A percentile compares a stretch with the other conserved stretches of the same genome.
Conservation (phyloP, 2,113 vertebrate species). For the Rafetus swinhoei region DNA sequence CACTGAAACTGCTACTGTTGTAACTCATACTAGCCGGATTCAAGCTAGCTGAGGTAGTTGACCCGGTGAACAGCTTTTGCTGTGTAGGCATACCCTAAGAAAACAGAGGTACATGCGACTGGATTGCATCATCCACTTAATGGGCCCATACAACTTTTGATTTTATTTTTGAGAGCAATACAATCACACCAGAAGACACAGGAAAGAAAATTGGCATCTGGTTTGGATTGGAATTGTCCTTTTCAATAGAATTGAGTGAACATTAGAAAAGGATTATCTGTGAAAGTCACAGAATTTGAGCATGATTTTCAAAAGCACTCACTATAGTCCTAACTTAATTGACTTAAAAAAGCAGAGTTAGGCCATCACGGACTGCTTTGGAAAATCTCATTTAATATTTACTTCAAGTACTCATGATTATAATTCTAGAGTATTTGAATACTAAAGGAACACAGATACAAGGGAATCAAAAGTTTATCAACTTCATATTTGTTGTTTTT, state of each 20-base stretch:
- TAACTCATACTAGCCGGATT: background rate
- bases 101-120: background rate
- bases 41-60: background rate
- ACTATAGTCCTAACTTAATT: background rate
- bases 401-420: background rate
- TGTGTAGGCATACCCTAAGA: background rate
- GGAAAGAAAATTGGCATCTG: background rate
- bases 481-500: background rate
- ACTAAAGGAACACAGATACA: background rate
- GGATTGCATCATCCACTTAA: no score
- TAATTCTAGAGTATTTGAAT: background rate
- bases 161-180: background rate
- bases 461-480: background rate
- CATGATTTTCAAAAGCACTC: background rate
- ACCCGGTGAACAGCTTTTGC: background rate
- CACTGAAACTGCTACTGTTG: background rate
- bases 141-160: background rate
- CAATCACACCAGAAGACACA: background rate
- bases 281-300: background rate
- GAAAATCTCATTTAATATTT: background rate
- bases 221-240: background rate
- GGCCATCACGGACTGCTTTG: background rate
- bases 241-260: background rate
- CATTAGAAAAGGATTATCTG: background rate
- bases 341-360: background rate